phyloP scores from a whole-genome alignment of 2,113 vertebrate species.

The Vidua macroura region DNA sequence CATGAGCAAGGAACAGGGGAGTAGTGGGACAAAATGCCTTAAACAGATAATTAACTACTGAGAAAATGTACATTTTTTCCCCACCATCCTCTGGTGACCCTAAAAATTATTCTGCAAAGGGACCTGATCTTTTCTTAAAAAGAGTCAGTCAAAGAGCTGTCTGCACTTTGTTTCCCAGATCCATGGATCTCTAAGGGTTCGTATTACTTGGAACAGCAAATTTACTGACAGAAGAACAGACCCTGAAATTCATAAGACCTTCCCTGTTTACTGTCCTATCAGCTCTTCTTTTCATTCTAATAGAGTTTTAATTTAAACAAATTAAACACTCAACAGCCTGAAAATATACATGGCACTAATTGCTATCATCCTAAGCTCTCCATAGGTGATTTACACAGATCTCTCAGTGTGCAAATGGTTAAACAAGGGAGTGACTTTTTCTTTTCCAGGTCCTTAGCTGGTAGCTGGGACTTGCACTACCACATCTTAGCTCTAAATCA shows the following conservation, averaged over 20 bases:
- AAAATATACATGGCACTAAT: not conserved
- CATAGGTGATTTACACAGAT: not conserved
- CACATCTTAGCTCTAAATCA: not conserved
- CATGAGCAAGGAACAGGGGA: not conserved
- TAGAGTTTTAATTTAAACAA: not conserved
- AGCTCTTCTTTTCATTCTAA: not conserved
- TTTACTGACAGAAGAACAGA: not conserved
- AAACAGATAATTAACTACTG: not conserved
- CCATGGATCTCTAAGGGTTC: not conserved
- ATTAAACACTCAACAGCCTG: not conserved
- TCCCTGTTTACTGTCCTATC: not conserved
- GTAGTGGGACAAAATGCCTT: not conserved
- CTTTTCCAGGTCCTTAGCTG: not conserved
- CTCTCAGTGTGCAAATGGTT: not conserved
- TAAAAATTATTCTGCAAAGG: not conserved
- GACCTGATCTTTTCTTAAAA: not conserved
- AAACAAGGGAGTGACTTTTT: not conserved
- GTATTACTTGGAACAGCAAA: not conserved
- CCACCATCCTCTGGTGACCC: not conserved
- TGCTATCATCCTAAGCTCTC: not conserved
- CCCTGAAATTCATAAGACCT: not conserved
- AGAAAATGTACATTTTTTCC: accelerated
- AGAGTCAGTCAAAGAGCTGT: not conserved
- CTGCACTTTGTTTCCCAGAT: not conserved
- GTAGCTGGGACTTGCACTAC: not conserved